Percentiles rank a stretch among this genome's conserved stretches.
Evolutionary conservation across 2,113 vertebrate species (phyloP).

Genomic region (Mesembrinibis cayennensis): DNA sequence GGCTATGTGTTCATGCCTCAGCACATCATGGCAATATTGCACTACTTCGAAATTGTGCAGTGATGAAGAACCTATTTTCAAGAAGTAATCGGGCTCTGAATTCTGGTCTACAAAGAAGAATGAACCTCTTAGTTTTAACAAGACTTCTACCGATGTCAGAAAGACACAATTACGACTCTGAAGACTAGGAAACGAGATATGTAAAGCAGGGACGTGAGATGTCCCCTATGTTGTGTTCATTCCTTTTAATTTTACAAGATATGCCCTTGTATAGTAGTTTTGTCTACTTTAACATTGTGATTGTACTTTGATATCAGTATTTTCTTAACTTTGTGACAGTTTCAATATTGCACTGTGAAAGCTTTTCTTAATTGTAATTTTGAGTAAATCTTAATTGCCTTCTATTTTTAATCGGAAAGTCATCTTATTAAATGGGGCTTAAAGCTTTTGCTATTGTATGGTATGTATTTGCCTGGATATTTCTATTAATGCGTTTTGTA

Average conservation of each 20-base stretch:
- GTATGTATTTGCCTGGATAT: constrained; percentile 73
- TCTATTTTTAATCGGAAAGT: constrained; percentile 78
- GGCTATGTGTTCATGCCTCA: constrained; percentile 98
- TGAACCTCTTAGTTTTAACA: constrained; percentile 35
- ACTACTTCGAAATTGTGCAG: constrained; percentile 95
- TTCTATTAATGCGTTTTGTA: constrained; percentile 80
- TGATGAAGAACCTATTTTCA: constrained; percentile 69
- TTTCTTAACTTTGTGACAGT: constrained; percentile 83
- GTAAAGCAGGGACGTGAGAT: constrained; percentile 52
- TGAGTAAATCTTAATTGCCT: constrained; percentile 82
- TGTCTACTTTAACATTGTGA: constrained; percentile 81
- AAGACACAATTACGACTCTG: constrained; percentile 35
- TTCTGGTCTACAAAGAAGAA: constrained; percentile 45
- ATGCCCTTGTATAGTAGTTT: constrained; percentile 77
- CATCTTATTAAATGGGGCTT: constrained; percentile 76
- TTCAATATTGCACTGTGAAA: constrained; percentile 77
- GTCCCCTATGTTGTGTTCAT: constrained; percentile 73
- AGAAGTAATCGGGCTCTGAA: constrained; percentile 1
- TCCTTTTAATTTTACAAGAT: constrained; percentile 76
- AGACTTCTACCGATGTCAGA: constrained; percentile 37
- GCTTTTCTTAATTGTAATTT: constrained; percentile 82
- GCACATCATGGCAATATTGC: constrained; percentile 98
- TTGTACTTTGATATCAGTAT: constrained; percentile 83
- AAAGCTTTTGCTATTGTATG: constrained; percentile 74
- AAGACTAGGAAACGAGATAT: constrained; percentile 56